Evolutionary conservation across 2,888 invertebrate genomes (phyloP).

Genomic region (Polydesmus complanatus): DNA sequence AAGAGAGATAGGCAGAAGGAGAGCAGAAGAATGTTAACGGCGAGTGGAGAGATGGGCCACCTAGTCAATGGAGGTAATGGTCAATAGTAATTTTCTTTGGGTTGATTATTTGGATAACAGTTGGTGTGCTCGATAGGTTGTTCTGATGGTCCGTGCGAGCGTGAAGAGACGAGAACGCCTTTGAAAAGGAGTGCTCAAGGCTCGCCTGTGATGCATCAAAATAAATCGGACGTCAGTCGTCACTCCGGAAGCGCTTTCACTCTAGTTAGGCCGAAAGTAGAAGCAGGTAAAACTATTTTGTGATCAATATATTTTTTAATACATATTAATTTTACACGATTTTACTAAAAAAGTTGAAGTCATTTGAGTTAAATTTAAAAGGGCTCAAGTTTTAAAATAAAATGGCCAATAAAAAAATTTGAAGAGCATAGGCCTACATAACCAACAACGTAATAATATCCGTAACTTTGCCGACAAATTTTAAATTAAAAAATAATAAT

Average conservation of each 20-base stretch:
- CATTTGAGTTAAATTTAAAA: no score
- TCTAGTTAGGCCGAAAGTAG: conserved; percentile 69
- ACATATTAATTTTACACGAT: no score
- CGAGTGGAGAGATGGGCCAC: not conserved
- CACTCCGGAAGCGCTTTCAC: conserved; percentile 51
- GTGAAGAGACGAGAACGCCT: conserved; percentile 10
- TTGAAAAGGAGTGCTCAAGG: conserved; percentile 9
- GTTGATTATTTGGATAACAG: not conserved
- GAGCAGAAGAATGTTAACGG: not conserved
- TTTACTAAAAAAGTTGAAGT: no score
- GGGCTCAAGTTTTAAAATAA: no score
- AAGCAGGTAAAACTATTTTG: conserved; percentile 44
- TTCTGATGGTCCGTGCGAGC: not conserved
- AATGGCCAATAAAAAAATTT: no score
- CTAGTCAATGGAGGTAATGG: conserved; percentile 16
- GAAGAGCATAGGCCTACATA: no score
- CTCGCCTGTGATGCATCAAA: conserved; percentile 4
- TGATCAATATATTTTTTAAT: not conserved
- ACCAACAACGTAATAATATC: no score
- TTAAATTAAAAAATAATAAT: no score
- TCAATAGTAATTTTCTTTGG: not conserved
- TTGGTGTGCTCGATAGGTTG: not conserved
- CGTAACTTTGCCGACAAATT: no score
- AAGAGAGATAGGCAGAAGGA: conserved; percentile 39
- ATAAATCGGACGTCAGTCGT: conserved; percentile 23